Evolutionary conservation across 1,140 invertebrate genomes (phyloP), one percentile per base, ranked within the genome.

Genomic region (Drosophila yakuba): DNA sequence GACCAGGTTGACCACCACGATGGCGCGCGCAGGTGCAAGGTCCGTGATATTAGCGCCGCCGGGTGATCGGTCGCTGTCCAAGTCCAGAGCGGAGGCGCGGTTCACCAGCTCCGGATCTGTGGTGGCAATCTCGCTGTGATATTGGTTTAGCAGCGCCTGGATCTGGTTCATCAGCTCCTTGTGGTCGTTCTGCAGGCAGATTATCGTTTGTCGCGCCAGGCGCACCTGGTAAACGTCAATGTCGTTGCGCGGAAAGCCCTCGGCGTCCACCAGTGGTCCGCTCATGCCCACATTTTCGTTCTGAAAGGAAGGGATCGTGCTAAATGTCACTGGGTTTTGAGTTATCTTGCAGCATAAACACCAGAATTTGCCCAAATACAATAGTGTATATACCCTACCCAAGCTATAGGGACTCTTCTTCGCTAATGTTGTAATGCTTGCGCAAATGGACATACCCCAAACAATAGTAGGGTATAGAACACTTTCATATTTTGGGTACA

Each of bases 211-310:
- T 39, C 97, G 94, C 0, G 97, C 96, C 92, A 96, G 95, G 61
- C 98, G 94, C 1, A 99, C 96, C 94, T 97, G 96, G 91, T 97
- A 97, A 7, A 99, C 95, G 93, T 99, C 97, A 73, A 99, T 96
- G 83, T 98, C 97, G 78, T 94, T 95, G 45, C 97, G 93, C 0
- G 98, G 98, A 93, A 94, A 99, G 2, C 97, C 98, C 82, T 98
- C 96, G 3, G 76, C 69, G 92, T 99, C 98, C 1, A 99, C 95
- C 45, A 99, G 91, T n/a, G 96, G 93, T 14, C 97, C 97, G 20
- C 93, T 93, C 97, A 99, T 97, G 8, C 97, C 97, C 57, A 98
- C 95, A 92, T 95, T 94, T 93, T 97, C 97, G 94, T 97, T 92
- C 79, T 90, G 75, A 14, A 41, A 56, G 8, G 5, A 10, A 11